These are phyloP conservation scores for Amphibalanus amphitrite DNA, from an alignment of 1,140 invertebrate species.

Conservation along the genomic window DNA sequence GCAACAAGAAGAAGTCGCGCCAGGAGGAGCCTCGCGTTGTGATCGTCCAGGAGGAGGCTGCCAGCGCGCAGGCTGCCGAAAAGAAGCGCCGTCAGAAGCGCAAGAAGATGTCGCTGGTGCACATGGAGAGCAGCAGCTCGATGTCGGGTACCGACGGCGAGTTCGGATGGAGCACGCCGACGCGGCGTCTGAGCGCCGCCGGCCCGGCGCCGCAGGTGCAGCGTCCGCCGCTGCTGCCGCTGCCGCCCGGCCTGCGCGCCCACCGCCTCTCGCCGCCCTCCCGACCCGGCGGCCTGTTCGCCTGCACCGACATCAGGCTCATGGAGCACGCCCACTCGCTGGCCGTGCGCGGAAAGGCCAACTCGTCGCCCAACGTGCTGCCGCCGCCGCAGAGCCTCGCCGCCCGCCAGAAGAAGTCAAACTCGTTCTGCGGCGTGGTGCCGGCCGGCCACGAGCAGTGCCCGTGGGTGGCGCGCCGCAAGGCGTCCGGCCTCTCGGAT, in stretches of 20 bases:
- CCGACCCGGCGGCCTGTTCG: neutral
- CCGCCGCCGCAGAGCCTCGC: conserved; percentile 8
- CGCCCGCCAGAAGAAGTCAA: conserved; percentile 16
- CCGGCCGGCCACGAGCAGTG: neutral
- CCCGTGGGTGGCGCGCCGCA: neutral
- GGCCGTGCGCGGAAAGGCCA: neutral
- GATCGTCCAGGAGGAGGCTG: conserved; percentile 2
- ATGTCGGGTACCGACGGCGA: conserved; percentile 3
- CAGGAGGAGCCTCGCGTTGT: neutral
- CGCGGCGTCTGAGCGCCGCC: neutral
- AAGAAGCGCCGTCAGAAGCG: conserved; percentile 15
- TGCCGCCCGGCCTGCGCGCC: neutral
- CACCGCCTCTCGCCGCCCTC: neutral
- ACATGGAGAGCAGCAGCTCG: conserved; percentile 9
- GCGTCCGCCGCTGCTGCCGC: conserved; percentile 1
- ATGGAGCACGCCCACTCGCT: neutral
- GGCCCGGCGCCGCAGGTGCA: neutral
- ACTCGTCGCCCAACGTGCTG: neutral
- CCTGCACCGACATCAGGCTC: neutral
- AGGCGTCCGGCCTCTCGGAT: neutral
- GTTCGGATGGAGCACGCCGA: neutral
- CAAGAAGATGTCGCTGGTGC: conserved; percentile 5
- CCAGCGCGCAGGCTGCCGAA: conserved; percentile 3
- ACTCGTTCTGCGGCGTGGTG: conserved; percentile 4
- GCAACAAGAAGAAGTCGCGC: conserved; percentile 22